Percentiles rank a stretch among this genome's conserved stretches.
These are phyloP conservation scores for Caenorhabditis sp. DNA, from an alignment of 2,888 invertebrate genomes.

Conservation along the genomic window DNA sequence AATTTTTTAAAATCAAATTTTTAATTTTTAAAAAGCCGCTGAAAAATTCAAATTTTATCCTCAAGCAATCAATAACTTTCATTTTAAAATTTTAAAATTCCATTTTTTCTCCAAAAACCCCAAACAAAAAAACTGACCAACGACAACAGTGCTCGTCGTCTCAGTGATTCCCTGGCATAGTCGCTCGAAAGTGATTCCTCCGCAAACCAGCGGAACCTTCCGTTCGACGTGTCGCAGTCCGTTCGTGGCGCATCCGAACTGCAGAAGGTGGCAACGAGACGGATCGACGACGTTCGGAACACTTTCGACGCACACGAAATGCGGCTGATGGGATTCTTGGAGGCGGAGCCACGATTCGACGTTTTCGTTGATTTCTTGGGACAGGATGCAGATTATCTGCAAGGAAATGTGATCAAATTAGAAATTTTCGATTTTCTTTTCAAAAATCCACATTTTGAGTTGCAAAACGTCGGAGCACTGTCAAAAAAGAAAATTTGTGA, in stretches of 20 bases:
- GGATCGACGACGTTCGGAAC: slow-evolving; percentile 34
- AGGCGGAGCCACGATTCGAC: slow-evolving; percentile 55
- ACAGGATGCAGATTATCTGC: slow-evolving; percentile 62
- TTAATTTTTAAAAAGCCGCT: too few species aligned
- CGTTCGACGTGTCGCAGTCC: slow-evolving; percentile 50
- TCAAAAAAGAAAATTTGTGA: too few species aligned
- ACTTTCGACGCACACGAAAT: slow-evolving; percentile 52
- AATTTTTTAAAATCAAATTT: too few species aligned
- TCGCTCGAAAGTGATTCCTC: slow-evolving; percentile 37
- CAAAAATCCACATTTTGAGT: too few species aligned
- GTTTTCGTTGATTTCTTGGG: slow-evolving; percentile 48
- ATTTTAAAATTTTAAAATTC: too few species aligned
- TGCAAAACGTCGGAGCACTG: not conserved
- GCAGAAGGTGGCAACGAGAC: slow-evolving; percentile 49
- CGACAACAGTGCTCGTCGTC: slow-evolving; percentile 26
- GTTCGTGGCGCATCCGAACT: slow-evolving; percentile 57
- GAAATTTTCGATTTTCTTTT: too few species aligned
- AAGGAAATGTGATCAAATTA: too few species aligned
- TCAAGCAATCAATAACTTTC: too few species aligned
- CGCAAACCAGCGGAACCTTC: slow-evolving; percentile 4
- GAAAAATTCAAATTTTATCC: too few species aligned
- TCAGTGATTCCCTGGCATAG: slow-evolving; percentile 21
- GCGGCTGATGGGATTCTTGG: slow-evolving; percentile 31
- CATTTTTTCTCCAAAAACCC: too few species aligned
- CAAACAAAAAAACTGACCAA: slow-evolving; percentile 26